Evolutionary conservation across 2,797 vertebrate species (phyloP), one percentile per base, ranked within the genome.

Genomic region (Helarctos malayanus): DNA sequence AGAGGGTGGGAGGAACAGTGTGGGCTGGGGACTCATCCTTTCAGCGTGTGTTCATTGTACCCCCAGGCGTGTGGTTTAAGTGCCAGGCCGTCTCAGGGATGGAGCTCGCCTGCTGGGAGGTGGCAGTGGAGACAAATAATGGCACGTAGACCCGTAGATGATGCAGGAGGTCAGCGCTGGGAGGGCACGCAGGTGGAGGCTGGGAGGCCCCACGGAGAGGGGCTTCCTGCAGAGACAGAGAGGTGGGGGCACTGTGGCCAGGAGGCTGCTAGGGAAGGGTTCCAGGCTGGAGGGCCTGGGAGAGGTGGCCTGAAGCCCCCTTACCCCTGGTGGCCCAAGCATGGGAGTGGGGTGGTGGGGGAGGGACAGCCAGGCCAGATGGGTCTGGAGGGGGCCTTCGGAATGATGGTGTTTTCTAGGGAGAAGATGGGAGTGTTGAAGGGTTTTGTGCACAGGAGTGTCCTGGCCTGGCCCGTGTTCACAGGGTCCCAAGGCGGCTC

Each of bases 31-130:
- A 19, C 21, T 0, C 21, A 16, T 8, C 13, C 38, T 23, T 15
- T 14, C 7, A 11, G 45, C 3, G 1, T 4, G 6, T 15, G 9
- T 25, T 13, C 23, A 9, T 12, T 27, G 41, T 41, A 41, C 41
- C 41, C 1, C 41, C 41, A 5, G 54, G 45, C 11, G 5, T 3
- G 3, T 1, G 1, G 21, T n/a, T 6, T n/a, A 1, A 7, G 57
- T 7, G n/a, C 54, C 4, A 29, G 41, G 13, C 7, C 2, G 14
- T 32, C 45, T 35, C 76, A 14, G 65, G 10, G 56, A 1, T 13
- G 63, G 63, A 15, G 41, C 49, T 13, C 5, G 1, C 21, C 0
- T 5, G 0, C 15, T n/a, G 35, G 9, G 8, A 1, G 35, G 35
- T 15, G 47, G 75, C 14, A 7, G 19, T 2, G 25, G 41, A 18